Evolutionary conservation across 2,888 invertebrate genomes (phyloP), one percentile per base, ranked within the genome.

Genomic region (Scrobipalpa atriplicella): DNA sequence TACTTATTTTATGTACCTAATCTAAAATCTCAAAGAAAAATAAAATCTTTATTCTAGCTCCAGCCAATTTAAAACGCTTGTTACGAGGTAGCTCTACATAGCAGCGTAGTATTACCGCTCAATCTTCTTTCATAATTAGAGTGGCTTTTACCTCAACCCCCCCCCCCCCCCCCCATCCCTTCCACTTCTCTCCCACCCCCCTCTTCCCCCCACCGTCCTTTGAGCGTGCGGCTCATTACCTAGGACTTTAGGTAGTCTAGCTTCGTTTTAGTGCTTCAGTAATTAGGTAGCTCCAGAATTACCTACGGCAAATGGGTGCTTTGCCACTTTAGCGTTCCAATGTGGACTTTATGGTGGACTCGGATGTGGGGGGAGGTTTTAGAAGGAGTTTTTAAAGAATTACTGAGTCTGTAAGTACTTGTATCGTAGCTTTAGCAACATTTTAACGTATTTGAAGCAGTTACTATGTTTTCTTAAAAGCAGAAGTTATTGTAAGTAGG

Each of bases 71-170:
- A 69, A 70, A 67, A 41, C 65, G 65, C 60, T 66, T 68, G 66
- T 69, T 68, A 67, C 72, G 66, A 69, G 67, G 69, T 62, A 47
- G 39, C 38, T 61, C 62, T 21, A 43, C 62, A 21, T 52, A 52
- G 70, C 72, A 69, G 67, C 76, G 75, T 78, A 80, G 79, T 78
- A 81, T 83, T 84, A 82, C 86, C 84, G 81, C 81, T 85, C 91
- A 87, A 90, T 90, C 88, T 91, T 90, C 89, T 88, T 90, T 89
- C 89, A 90, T 91, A 90, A 91, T 91, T 90, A 89, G 85, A 88
- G 85, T 86, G 86, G 86, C 87, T 86, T 86, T 84, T 81, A 85
- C 85, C 82, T 79, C 82, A 71, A 73, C 73, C 75, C 66, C 69
- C 73, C 58, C 68, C 71, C 71, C 69, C 62, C 66, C 67, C 43